A percentile compares a stretch with the other conserved stretches of the same genome.
Evolutionary conservation across 2,113 vertebrate species (phyloP).

Genomic region (Chascanopsetta lugubris): DNA sequence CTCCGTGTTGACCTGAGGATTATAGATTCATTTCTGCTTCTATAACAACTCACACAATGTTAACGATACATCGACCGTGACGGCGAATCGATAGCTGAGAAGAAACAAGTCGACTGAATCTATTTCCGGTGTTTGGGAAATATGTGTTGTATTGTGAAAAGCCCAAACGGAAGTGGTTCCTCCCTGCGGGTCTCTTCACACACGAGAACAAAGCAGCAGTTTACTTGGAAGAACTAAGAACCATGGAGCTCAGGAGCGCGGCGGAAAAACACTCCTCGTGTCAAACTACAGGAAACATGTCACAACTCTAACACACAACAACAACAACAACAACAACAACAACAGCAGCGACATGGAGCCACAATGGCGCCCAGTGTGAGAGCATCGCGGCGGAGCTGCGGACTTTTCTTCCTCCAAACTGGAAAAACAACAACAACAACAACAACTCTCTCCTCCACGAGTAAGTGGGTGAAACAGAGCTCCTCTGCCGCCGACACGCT

Average conservation of each 20-base stretch:
- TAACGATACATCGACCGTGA: too few species aligned
- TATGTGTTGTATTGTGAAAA: slow-evolving; percentile 40
- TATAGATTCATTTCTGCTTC: too few species aligned
- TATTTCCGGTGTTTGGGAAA: background rate
- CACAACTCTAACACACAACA: background rate
- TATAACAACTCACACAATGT: too few species aligned
- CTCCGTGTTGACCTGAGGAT: too few species aligned
- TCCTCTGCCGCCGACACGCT: too few species aligned
- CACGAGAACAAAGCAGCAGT: background rate
- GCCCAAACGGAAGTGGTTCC: background rate
- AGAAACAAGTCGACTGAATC: too few species aligned
- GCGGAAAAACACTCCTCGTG: background rate
- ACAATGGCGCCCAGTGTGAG: background rate
- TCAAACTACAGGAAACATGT: background rate
- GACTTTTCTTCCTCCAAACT: slow-evolving; percentile 14
- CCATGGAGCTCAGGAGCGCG: slow-evolving; percentile 23
- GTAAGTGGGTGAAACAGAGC: slow-evolving; percentile 26
- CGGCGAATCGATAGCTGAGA: too few species aligned
- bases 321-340: background rate
- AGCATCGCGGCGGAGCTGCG: background rate
- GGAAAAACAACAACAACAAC: background rate
- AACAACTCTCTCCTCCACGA: too few species aligned
- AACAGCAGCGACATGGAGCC: background rate
- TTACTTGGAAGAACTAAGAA: slow-evolving; percentile 2
- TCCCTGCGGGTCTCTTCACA: rapidly evolving